These are phyloP conservation scores for Gasteruption jaculator DNA, from an alignment of 2,888 invertebrate species.

Conservation along the genomic window DNA sequence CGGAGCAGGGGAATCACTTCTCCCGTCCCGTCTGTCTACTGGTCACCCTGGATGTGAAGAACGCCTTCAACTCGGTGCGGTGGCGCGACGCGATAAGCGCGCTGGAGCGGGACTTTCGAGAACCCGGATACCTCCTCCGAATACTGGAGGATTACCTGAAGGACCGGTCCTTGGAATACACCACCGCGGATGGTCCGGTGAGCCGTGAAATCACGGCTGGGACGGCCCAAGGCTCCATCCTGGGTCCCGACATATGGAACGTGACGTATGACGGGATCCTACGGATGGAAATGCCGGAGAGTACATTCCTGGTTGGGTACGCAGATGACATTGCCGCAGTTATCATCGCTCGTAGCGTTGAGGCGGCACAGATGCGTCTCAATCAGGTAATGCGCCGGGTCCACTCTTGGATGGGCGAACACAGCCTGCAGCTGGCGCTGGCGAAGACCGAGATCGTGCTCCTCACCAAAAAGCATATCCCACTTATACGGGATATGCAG, in stretches of 20 bases:
- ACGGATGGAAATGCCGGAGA: too few relatives aligned
- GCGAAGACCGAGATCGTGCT: conserved; percentile 21
- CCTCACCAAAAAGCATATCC: conserved; percentile 13
- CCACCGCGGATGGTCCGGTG: conserved; percentile 5
- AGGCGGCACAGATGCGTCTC: too few relatives aligned
- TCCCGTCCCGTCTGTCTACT: conserved; percentile 19
- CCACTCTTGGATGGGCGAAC: background rate
- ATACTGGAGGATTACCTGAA: conserved; percentile 21
- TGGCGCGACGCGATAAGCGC: conserved; percentile 21
- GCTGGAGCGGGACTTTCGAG: conserved; percentile 19
- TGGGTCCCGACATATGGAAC: conserved; percentile 15
- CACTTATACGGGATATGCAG: conserved; percentile 4
- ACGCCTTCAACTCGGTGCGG: conserved; percentile 21
- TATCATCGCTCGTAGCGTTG: too few relatives aligned
- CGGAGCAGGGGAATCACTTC: conserved; percentile 12
- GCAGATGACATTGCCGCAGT: too few relatives aligned
- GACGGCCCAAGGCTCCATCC: conserved; percentile 12
- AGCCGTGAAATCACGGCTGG: conserved; percentile 3
- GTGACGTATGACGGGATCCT: background rate
- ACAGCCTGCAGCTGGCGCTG: conserved; percentile 14
- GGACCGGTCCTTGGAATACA: conserved; percentile 17
- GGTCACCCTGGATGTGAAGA: conserved; percentile 19
- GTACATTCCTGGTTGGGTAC: too few relatives aligned
- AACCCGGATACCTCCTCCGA: conserved; percentile 19
- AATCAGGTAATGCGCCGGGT: too few relatives aligned